Percentiles rank a stretch among this genome's conserved stretches.
phyloP scores from a whole-genome alignment of 2,113 vertebrate species.

The Anhinga anhinga region DNA sequence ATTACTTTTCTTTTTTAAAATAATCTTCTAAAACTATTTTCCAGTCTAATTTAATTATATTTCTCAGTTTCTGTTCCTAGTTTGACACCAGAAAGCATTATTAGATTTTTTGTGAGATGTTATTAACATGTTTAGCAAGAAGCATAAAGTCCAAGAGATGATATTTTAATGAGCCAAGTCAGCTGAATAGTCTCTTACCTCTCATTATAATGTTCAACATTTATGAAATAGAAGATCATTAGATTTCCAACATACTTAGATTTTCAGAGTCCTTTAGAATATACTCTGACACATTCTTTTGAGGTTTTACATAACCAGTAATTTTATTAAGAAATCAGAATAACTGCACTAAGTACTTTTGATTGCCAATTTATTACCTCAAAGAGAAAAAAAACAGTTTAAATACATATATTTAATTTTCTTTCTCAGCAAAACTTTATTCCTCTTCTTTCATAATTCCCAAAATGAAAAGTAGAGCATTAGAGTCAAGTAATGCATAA shows the following conservation, averaged over 20 bases:
- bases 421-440: background rate
- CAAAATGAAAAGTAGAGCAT: background rate
- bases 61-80: background rate
- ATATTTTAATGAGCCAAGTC: background rate
- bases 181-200: background rate
- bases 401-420: background rate
- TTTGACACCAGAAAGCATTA: background rate
- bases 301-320: background rate
- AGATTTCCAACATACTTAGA: background rate
- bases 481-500: background rate
- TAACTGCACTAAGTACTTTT: background rate
- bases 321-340: background rate
- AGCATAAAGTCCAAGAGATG: background rate
- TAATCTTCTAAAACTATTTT: background rate
- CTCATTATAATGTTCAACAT: background rate
- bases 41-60: background rate
- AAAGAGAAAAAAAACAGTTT: background rate
- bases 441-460: background rate
- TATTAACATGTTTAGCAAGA: background rate
- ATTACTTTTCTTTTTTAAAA: background rate
- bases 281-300: background rate
- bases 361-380: background rate
- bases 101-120: background rate
- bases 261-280: background rate
- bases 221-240: slow-evolving; percentile 1